Percentiles rank a stretch among this genome's conserved stretches.
Conservation (phyloP, 2,113 vertebrate genomes). For the Pluvianellus socialis region DNA sequence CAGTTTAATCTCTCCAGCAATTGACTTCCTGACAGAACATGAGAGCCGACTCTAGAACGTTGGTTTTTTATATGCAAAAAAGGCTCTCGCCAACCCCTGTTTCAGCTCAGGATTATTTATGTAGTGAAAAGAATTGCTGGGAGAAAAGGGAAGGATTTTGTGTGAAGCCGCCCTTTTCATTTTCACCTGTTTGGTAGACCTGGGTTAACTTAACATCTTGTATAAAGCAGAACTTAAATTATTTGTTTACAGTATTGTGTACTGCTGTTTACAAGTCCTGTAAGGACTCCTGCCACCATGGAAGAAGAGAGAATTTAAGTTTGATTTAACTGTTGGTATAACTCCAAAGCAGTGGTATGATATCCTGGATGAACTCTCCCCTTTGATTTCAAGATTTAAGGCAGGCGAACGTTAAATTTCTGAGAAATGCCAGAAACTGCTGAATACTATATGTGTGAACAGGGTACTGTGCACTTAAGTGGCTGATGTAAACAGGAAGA, state of each 20-base stretch:
- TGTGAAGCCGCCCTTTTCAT: slow-evolving; percentile 71
- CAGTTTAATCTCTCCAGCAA: slow-evolving; percentile 54
- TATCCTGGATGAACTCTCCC: slow-evolving; percentile 13
- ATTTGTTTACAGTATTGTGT: slow-evolving; percentile 83
- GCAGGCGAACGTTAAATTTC: slow-evolving; percentile 42
- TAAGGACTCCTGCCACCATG: slow-evolving; percentile 73
- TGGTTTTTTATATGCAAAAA: slow-evolving; percentile 75
- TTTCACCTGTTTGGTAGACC: slow-evolving; percentile 64
- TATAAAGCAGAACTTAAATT: slow-evolving; percentile 74
- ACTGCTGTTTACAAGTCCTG: slow-evolving; percentile 81
- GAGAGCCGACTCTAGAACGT: slow-evolving; percentile 61
- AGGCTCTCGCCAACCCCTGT: slow-evolving; percentile 58
- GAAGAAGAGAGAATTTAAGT: slow-evolving; percentile 55
- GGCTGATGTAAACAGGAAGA: slow-evolving; percentile 40
- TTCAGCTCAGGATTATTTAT: slow-evolving; percentile 83
- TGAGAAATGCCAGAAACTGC: slow-evolving; percentile 47
- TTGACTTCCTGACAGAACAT: slow-evolving; percentile 64
- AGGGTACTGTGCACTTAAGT: slow-evolving; percentile 47
- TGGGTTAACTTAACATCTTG: slow-evolving; percentile 69
- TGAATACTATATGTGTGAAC: slow-evolving; percentile 30
- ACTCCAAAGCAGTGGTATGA: slow-evolving; percentile 12
- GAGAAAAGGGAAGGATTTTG: slow-evolving; percentile 73
- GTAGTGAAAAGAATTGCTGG: slow-evolving; percentile 69
- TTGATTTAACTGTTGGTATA: slow-evolving; percentile 8
- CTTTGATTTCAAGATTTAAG: slow-evolving; percentile 45